Evolutionary conservation across 2,888 invertebrate genomes (phyloP).

Genomic region (Acleris cristana): DNA sequence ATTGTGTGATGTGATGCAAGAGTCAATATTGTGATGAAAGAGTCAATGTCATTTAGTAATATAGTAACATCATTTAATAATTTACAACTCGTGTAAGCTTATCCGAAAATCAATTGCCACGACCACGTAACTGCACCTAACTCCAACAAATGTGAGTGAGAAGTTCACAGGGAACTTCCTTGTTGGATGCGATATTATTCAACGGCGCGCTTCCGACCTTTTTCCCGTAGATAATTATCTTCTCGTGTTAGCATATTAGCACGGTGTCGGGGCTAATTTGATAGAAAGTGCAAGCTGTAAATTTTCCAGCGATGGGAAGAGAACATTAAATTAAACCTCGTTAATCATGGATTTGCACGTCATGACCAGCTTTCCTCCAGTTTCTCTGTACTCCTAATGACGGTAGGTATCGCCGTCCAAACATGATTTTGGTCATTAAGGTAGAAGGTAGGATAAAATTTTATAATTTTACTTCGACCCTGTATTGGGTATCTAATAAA

Average conservation of each 20-base stretch:
- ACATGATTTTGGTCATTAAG: too few species aligned
- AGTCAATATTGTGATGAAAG: too few species aligned
- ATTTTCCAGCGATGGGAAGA: not conserved
- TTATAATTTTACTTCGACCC: too few species aligned
- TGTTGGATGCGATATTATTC: conserved; percentile 16
- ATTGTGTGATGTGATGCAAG: too few species aligned
- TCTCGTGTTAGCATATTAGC: conserved; percentile 34
- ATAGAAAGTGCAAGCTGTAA: conserved; percentile 26
- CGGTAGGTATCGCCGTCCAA: too few species aligned
- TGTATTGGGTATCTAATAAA: too few species aligned
- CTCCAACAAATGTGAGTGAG: conserved; percentile 44
- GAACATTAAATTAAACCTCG: conserved; percentile 4
- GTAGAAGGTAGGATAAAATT: too few species aligned
- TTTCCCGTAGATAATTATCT: conserved; percentile 25
- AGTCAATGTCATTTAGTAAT: too few species aligned
- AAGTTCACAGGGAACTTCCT: conserved; percentile 64
- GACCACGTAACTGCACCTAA: not conserved
- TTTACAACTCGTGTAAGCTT: not conserved
- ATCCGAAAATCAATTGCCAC: not conserved
- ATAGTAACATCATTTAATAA: not conserved
- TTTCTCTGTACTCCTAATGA: too few species aligned
- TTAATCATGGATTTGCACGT: not conserved
- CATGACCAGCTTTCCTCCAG: too few species aligned
- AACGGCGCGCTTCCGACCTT: conserved; percentile 32
- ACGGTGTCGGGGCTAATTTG: conserved; percentile 26